Percentiles rank a stretch among this genome's conserved stretches.
Conservation (phyloP, 2,113 vertebrate genomes). For the Rafetus swinhoei region DNA sequence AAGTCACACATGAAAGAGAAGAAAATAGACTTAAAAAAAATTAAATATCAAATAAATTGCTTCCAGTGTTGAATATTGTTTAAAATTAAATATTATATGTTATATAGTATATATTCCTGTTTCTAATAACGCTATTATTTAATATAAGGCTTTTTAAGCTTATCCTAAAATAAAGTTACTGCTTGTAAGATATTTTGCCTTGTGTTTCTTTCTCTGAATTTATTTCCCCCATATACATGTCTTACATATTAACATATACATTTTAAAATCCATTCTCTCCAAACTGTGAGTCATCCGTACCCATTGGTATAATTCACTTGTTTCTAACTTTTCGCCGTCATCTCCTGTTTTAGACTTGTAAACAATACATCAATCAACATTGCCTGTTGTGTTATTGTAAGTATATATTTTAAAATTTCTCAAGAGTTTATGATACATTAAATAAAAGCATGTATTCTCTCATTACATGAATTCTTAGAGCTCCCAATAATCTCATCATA, state of each 20-base stretch:
- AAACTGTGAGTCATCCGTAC: background rate
- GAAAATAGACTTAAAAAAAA: background rate
- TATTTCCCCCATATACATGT: background rate
- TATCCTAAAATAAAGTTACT: background rate
- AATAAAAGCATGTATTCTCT: accelerated
- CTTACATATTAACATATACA: background rate
- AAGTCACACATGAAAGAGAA: background rate
- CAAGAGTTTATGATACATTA: background rate
- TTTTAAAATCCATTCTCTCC: background rate
- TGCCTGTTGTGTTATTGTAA: accelerated
- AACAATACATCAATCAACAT: background rate
- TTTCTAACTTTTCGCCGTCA: background rate
- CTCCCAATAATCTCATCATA: background rate
- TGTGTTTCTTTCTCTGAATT: background rate
- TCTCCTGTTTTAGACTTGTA: background rate
- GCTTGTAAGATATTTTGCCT: background rate
- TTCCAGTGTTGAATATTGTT: background rate
- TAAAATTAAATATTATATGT: background rate
- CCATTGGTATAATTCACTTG: background rate
- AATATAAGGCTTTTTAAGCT: background rate
- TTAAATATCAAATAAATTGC: background rate
- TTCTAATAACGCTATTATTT: background rate
- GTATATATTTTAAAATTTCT: background rate
- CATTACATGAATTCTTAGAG: background rate
- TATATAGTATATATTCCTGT: background rate